These are phyloP conservation scores for Pagrus major DNA, from an alignment of 2,113 vertebrate species.

Conservation along the genomic window DNA sequence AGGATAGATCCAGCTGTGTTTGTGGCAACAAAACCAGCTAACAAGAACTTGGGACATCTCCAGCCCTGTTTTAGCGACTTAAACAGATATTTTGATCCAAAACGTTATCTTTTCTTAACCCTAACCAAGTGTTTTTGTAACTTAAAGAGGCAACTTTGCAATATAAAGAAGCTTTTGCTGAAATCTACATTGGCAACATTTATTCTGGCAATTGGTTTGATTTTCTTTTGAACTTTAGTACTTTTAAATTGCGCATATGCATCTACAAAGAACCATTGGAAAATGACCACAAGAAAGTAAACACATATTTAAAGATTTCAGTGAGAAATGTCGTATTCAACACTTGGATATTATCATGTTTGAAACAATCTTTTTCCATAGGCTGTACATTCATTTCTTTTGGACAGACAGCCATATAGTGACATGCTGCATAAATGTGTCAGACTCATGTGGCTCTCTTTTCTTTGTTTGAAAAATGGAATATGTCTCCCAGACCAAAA, in stretches of 20 bases:
- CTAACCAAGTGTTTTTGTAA: too few relatives aligned
- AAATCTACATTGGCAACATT: too few relatives aligned
- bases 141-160: too few relatives aligned
- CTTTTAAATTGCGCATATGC: not conserved
- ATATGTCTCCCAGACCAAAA: slow-evolving; percentile 1
- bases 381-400: not conserved
- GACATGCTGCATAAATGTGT: not conserved
- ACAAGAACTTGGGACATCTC: too few relatives aligned
- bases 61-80: too few relatives aligned
- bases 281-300: not conserved
- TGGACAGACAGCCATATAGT: not conserved
- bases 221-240: not conserved
- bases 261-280: not conserved
- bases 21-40: too few relatives aligned
- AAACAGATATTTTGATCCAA: too few relatives aligned
- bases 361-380: not conserved
- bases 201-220: too few relatives aligned
- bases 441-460: not conserved
- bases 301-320: not conserved
- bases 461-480: slow-evolving; percentile 2
- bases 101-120: too few relatives aligned
- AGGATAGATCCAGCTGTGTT: too few relatives aligned
- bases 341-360: not conserved
- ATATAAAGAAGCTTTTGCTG: too few relatives aligned
- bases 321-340: not conserved